Conservation (phyloP, 1,140 invertebrate species). For the Ooceraea biroi region DNA sequence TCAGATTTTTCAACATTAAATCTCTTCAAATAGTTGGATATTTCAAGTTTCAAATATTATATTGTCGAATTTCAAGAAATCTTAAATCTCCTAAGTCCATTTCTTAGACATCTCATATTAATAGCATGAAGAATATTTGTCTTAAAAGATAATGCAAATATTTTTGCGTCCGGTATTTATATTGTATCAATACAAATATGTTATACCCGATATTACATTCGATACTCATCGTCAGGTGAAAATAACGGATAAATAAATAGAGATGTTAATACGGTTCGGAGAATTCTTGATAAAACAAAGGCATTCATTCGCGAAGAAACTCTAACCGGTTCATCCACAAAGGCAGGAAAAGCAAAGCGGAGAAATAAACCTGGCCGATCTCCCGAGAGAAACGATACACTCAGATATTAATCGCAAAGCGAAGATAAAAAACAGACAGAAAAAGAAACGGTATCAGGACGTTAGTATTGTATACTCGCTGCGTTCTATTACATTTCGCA, state of each 20-base stretch:
- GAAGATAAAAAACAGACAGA: slow-evolving; percentile 4
- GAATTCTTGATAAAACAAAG: slow-evolving; percentile 44
- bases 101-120: background rate
- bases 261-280: slow-evolving; percentile 20
- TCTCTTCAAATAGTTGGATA: background rate
- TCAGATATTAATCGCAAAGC: slow-evolving; percentile 21
- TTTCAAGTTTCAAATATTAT: background rate
- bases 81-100: background rate
- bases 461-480: background rate
- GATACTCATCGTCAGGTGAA: slow-evolving; percentile 19
- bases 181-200: slow-evolving; percentile 4
- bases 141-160: background rate
- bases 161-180: slow-evolving; percentile 8
- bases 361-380: slow-evolving; percentile 10
- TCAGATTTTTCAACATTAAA: background rate
- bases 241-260: slow-evolving; percentile 33
- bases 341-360: background rate
- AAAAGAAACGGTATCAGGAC: background rate
- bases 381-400: background rate
- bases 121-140: too few species aligned
- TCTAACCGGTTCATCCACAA: slow-evolving; percentile 19
- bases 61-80: background rate
- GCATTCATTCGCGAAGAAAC: slow-evolving; percentile 27
- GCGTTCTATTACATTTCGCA: background rate
- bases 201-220: slow-evolving; percentile 35